Base-by-base conservation (phyloP, 1,140 invertebrate species). In the Leguminivora glycinivorella region DNA sequence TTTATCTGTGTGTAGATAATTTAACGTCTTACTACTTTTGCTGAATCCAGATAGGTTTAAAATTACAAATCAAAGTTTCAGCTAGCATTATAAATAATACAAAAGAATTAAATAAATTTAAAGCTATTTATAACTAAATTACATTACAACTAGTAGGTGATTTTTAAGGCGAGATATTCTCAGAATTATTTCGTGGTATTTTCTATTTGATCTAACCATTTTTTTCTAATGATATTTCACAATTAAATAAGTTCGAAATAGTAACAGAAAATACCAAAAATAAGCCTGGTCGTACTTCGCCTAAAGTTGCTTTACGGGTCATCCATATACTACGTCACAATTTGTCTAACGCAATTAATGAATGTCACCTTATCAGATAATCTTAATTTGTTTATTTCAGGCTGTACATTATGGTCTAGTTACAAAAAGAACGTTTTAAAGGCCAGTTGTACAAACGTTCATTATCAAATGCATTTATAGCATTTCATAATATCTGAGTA, bases 1-100 rank as follows among this genome's bases (percentile, higher is more conserved):
- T n/a, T n/a, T n/a, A n/a, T n/a, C 7, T 4, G 3, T 40, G 38
- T 43, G 40, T 43, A 43, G n/a, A 43, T 43, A 43, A n/a, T 43
- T 43, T 43, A 10, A 12, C 6, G 14, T 12, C 26, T 14, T 12
- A 38, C 6, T 12, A n/a, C n/a, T n/a, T 43, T 43, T 43, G n/a
- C 40, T 17, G 40, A 1, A 43, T 38, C 1, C 34, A 3, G 34
- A 0, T 43, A 5, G n/a, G 14, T 43, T n/a, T 17, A 43, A 43
- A 43, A n/a, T 6, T n/a, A 43, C 40, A 43, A 43, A n/a, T 43
- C 4, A 43, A 38, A 43, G 14, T 43, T 43, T 43, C 40, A 43
- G 14, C 40, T 43, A 43, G n/a, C 40, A 43, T 43, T 43, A 43
- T 43, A 43, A 43, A 43, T 43, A 43, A 43, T 43, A 43, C 40